Conservation (phyloP, 37 sponge, comb jelly and placozoan species). For the Ephydatia muelleri region DNA sequence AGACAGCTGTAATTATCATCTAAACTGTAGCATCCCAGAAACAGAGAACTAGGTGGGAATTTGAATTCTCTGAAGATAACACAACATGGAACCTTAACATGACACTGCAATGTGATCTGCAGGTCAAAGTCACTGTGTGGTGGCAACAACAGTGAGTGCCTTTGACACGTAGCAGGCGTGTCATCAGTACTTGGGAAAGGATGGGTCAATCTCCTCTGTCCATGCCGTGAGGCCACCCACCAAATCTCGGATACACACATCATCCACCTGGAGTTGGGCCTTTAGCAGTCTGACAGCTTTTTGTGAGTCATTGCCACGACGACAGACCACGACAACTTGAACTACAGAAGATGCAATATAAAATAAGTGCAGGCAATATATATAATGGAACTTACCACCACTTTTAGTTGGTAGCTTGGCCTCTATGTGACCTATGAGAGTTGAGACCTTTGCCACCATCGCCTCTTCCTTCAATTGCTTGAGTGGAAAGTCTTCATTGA, state of each 20-base stretch:
- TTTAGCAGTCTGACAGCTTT: conserved; percentile 72
- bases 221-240: conserved; percentile 77
- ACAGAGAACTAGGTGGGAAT: no score
- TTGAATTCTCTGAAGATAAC: background rate
- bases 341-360: conserved; percentile 1
- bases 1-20: no score
- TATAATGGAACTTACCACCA: background rate
- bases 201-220: conserved; percentile 62
- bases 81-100: background rate
- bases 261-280: conserved; percentile 6
- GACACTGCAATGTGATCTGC: background rate
- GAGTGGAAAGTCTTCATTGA: background rate
- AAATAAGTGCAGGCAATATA: background rate
- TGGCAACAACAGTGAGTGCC: no score
- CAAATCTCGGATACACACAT: conserved; percentile 61
- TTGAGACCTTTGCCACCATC: background rate
- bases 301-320: conserved; percentile 94
- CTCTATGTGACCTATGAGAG: background rate
- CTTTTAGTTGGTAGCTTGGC: background rate
- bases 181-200: conserved; percentile 81
- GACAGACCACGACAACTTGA: conserved; percentile 86
- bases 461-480: background rate
- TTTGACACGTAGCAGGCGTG: no score
- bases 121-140: background rate
- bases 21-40: no score